Conservation (phyloP, 2,113 vertebrate species). For the Ceratotherium simum region DNA sequence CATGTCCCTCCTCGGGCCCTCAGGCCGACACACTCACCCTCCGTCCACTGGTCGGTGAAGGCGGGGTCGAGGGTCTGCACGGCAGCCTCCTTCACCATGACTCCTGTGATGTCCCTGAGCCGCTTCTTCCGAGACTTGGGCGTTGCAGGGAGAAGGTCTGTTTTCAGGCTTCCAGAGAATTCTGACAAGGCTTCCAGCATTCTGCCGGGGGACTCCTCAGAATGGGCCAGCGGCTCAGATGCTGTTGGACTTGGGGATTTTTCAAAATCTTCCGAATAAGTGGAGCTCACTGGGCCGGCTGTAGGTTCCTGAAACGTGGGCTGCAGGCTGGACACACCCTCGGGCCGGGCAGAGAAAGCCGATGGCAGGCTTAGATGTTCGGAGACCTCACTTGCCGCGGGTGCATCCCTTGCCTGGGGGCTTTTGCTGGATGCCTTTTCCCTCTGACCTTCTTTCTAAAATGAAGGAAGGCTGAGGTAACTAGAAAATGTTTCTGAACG, state of each 20-base stretch:
- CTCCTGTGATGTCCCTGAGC: rapidly evolving
- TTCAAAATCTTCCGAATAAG: slow-evolving; percentile 87
- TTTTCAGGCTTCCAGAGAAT: rapidly evolving
- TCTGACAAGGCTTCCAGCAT: rapidly evolving
- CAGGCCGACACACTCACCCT: slow-evolving; percentile 84
- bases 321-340: neutral
- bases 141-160: rapidly evolving
- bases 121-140: rapidly evolving
- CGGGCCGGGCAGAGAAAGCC: neutral
- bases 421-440: neutral
- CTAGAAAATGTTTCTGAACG: rapidly evolving
- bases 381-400: slow-evolving; percentile 83
- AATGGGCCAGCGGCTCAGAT: neutral
- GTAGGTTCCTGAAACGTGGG: rapidly evolving
- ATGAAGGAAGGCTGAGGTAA: neutral
- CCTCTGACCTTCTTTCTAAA: slow-evolving; percentile 61
- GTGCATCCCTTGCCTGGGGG: rapidly evolving
- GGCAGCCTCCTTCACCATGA: slow-evolving; percentile 84
- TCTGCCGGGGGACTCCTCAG: rapidly evolving
- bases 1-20: rapidly evolving
- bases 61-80: slow-evolving; percentile 88
- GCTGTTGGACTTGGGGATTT: neutral
- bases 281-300: neutral
- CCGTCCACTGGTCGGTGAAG: slow-evolving; percentile 75
- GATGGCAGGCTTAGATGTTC: slow-evolving; percentile 84